phyloP scores from a whole-genome alignment of 64 coral and sea anemone species.

The Montipora sp. region DNA sequence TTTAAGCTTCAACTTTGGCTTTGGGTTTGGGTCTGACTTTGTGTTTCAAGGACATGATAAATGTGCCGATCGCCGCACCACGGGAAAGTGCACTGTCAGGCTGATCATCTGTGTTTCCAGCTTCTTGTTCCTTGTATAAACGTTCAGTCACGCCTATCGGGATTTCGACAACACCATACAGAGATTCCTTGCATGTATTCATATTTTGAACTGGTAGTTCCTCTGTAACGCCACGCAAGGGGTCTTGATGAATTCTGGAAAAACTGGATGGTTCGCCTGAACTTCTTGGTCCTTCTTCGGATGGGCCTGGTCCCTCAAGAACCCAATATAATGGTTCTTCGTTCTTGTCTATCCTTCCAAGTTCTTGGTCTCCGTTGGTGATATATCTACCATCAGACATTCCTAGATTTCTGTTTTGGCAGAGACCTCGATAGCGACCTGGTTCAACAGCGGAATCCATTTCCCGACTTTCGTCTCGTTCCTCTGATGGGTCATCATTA shows the following conservation, averaged over 20 bases:
- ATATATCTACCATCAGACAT: background rate
- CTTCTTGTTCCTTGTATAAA: background rate
- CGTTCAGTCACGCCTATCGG: no score
- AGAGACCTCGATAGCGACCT: background rate
- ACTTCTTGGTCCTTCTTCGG: background rate
- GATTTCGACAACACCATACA: no score
- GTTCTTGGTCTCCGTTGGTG: background rate
- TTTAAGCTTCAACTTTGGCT: background rate
- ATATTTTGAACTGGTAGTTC: no score
- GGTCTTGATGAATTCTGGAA: background rate
- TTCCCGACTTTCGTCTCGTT: background rate
- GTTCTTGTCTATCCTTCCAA: background rate
- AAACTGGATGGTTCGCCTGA: background rate
- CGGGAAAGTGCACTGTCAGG: background rate
- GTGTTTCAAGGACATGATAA: background rate
- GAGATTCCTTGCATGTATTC: no score
- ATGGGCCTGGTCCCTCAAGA: background rate
- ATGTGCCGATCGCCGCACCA: background rate
- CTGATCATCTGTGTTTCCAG: background rate
- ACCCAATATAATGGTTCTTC: slow-evolving; percentile 15
- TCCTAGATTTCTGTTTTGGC: background rate
- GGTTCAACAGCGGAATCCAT: background rate
- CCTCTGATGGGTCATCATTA: background rate
- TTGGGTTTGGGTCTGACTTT: no score
- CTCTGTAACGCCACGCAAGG: background rate